Percentiles rank a stretch among this genome's conserved stretches.
Conservation (phyloP, 2,113 vertebrate genomes). For the Pleuronectes platessa region DNA sequence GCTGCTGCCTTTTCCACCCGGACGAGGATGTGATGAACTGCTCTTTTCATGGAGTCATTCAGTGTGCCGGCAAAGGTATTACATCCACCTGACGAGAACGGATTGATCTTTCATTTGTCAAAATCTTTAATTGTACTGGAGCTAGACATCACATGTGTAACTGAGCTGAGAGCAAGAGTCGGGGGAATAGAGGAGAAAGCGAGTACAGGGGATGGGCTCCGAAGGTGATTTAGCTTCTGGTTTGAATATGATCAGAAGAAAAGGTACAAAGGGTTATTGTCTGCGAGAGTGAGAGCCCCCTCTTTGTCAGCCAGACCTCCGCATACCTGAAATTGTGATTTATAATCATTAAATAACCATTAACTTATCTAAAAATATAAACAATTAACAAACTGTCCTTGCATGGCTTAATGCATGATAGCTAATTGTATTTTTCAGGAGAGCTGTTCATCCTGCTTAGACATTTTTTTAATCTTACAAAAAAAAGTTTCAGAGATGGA, state of each 20-base stretch:
- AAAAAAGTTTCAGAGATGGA: background rate
- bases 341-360: slow-evolving; percentile 6
- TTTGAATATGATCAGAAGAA: slow-evolving; percentile 61
- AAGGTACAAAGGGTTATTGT: slow-evolving; percentile 52
- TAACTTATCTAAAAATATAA: background rate
- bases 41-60: slow-evolving; percentile 47
- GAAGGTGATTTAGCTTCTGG: slow-evolving; percentile 49
- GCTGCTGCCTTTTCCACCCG: slow-evolving; percentile 39
- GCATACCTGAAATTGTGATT: slow-evolving; percentile 4
- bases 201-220: slow-evolving; percentile 21
- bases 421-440: background rate
- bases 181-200: slow-evolving; percentile 61
- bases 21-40: slow-evolving; percentile 55
- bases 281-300: slow-evolving; percentile 36
- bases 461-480: background rate
- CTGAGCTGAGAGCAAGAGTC: slow-evolving; percentile 50
- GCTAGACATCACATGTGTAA: slow-evolving; percentile 57
- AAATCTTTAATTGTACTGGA: slow-evolving; percentile 41
- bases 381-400: background rate
- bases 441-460: too few species aligned
- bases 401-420: background rate
- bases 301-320: slow-evolving; percentile 34
- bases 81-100: slow-evolving; percentile 55
- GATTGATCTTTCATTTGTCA: slow-evolving; percentile 53
- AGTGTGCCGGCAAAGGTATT: slow-evolving; percentile 55